These are phyloP conservation scores for Hypercompe scribonia DNA, from an alignment of 2,888 invertebrate species.

Conservation along the genomic window DNA sequence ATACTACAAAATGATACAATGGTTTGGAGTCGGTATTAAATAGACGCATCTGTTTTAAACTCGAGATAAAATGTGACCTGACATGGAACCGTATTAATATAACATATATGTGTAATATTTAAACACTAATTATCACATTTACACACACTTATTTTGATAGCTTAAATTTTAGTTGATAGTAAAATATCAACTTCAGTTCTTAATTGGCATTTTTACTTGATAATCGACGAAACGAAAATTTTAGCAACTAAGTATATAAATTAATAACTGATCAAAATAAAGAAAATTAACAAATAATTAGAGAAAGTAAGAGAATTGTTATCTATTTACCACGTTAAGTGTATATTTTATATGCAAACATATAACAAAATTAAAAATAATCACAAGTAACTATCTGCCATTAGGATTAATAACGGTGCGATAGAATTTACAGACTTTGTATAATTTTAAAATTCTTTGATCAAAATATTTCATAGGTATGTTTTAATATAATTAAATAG, in stretches of 20 bases:
- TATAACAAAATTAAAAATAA: too few relatives aligned
- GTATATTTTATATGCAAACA: too few relatives aligned
- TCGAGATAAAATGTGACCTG: constrained; percentile 41
- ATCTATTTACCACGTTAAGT: too few relatives aligned
- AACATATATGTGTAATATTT: not conserved
- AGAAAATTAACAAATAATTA: too few relatives aligned
- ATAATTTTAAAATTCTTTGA: too few relatives aligned
- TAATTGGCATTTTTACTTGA: not conserved
- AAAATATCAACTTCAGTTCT: not conserved
- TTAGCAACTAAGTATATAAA: not conserved
- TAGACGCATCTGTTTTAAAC: constrained; percentile 21
- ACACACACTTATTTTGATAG: not conserved
- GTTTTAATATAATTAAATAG: too few relatives aligned
- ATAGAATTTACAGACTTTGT: too few relatives aligned
- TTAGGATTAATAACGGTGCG: too few relatives aligned
- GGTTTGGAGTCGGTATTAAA: constrained; percentile 8
- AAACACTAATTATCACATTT: not conserved
- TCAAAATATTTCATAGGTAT: too few relatives aligned
- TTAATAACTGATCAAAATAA: not conserved
- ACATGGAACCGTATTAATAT: constrained; percentile 12
- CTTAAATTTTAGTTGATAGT: not conserved
- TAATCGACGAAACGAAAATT: not conserved
- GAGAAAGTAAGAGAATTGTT: too few relatives aligned
- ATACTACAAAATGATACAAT: constrained; percentile 8
- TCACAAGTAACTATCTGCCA: too few relatives aligned